Evolutionary conservation across 2,888 invertebrate species (phyloP).

Genomic region (Ornithoptera priamus): DNA sequence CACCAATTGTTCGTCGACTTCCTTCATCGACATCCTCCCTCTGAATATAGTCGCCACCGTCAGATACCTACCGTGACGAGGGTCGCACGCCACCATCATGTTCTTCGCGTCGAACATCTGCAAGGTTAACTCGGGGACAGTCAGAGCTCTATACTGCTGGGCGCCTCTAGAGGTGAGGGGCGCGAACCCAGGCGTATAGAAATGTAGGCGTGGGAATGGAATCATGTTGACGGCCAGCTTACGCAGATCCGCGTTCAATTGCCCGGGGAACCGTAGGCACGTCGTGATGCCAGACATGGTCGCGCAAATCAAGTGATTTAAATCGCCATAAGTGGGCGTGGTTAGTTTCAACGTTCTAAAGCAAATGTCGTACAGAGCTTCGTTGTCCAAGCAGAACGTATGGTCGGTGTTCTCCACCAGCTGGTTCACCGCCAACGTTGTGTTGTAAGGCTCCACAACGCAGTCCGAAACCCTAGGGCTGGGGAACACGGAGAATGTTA

Average conservation of each 20-base stretch:
- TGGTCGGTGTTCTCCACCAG: conserved; percentile 87
- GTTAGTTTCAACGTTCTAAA: conserved; percentile 87
- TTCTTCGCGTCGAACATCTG: conserved; percentile 84
- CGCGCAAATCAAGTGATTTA: conserved; percentile 90
- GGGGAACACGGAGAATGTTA: conserved; percentile 89
- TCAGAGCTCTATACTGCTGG: conserved; percentile 93
- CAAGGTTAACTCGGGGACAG: conserved; percentile 91
- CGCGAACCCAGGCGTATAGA: conserved; percentile 81
- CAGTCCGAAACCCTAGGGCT: conserved; percentile 88
- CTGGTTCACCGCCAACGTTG: conserved; percentile 90
- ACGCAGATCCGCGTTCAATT: conserved; percentile 69
- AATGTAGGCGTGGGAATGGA: conserved; percentile 84
- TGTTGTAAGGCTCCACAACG: conserved; percentile 87
- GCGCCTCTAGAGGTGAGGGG: conserved; percentile 89
- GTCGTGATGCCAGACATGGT: conserved; percentile 94
- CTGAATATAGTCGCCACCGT: conserved; percentile 95
- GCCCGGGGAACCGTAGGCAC: conserved; percentile 84
- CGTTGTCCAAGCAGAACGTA: conserved; percentile 87
- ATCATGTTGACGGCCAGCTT: conserved; percentile 75
- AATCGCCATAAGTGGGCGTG: conserved; percentile 88
- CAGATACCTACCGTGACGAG: conserved; percentile 92
- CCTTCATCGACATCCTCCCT: conserved; percentile 96
- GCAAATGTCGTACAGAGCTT: conserved; percentile 86
- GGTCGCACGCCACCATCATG: conserved; percentile 96
- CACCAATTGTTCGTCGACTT: conserved; percentile 89